Base-by-base conservation (phyloP, 2,888 invertebrate species). In the Arctia plantaginis region DNA sequence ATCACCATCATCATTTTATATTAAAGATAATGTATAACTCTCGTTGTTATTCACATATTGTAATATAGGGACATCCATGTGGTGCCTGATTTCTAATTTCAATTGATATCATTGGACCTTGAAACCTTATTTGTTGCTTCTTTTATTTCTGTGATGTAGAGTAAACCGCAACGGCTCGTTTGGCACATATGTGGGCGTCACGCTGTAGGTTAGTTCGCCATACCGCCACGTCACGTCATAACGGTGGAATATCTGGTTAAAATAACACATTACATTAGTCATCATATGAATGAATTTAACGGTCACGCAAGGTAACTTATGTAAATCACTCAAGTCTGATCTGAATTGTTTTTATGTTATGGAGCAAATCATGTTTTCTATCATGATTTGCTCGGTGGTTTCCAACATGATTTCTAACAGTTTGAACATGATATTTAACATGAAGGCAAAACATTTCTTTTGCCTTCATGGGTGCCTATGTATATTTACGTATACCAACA, bases 161-260 rank as follows among this genome's bases (percentile, higher is more conserved):
- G 96, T 97, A 88, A 97, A 97, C 91, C 96, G 97, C 76, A 98
- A 91, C 62, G 97, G 97, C 85, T 97, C 97, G 86, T 96, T 96
- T 23, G 98, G 97, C 76, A 97, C 97, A 87, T 97, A 98, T 67
- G 98, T 97, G 72, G 98, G 97, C 79, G 97, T 97, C 74, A 97
- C 97, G 90, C 97, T 97, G 90, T 97, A 97, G 30, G 96, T 96
- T 82, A 98, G 92, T 78, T 97, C 96, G 30, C 96, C 96, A 86
- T 97, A 96, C 81, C 96, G 95, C 96, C 97, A 98, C 81, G 97
- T 96, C 62, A 98, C 96, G 84, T 96, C 90, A 92, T 97, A 98
- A 90, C 97, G 97, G 80, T 97, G 96, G 90, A 98, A 97, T 88
- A 97, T 96, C 98, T 98, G 95, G 80, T 96, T 95, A 84, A 67